Conservation (phyloP, 2,888 invertebrate species). For the Drosophila putrida region DNA sequence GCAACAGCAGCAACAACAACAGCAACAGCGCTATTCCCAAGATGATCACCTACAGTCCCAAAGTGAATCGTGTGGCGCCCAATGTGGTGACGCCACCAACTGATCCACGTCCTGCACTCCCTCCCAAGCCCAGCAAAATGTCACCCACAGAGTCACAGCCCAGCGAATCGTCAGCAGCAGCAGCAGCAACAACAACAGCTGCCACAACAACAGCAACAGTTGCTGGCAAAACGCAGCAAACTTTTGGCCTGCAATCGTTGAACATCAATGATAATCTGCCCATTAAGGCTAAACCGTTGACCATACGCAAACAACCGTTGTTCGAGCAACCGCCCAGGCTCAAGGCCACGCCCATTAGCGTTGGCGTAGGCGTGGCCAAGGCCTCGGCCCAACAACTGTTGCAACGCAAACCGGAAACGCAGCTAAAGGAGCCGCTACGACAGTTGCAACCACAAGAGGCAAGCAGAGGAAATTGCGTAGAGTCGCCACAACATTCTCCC, state of each 20-base stretch:
- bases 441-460: constrained; percentile 23
- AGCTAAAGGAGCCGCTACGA: constrained; percentile 28
- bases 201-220: constrained; percentile 21
- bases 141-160: constrained; percentile 77
- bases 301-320: constrained; percentile 93
- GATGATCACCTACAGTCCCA: constrained; percentile 85
- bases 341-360: constrained; percentile 86
- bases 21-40: constrained; percentile 77
- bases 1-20: constrained; percentile 24
- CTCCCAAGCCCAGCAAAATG: constrained; percentile 91
- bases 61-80: constrained; percentile 86
- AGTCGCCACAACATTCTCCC: constrained; percentile 66
- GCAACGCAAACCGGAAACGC: constrained; percentile 43
- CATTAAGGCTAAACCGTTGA: constrained; percentile 93
- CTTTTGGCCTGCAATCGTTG: constrained; percentile 75
- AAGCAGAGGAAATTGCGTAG: constrained; percentile 21
- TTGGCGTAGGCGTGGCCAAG: constrained; percentile 75
- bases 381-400: constrained; percentile 19
- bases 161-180: constrained; percentile 80
- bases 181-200: constrained; percentile 75
- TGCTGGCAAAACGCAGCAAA: constrained; percentile 21
- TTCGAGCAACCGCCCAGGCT: constrained; percentile 93
- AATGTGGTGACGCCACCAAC: constrained; percentile 69
- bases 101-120: constrained; percentile 90
- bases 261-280: constrained; percentile 86